Percentiles rank a stretch among this genome's conserved stretches.
Conservation (phyloP, 2,888 invertebrate species). For the Drosophila mimetica region DNA sequence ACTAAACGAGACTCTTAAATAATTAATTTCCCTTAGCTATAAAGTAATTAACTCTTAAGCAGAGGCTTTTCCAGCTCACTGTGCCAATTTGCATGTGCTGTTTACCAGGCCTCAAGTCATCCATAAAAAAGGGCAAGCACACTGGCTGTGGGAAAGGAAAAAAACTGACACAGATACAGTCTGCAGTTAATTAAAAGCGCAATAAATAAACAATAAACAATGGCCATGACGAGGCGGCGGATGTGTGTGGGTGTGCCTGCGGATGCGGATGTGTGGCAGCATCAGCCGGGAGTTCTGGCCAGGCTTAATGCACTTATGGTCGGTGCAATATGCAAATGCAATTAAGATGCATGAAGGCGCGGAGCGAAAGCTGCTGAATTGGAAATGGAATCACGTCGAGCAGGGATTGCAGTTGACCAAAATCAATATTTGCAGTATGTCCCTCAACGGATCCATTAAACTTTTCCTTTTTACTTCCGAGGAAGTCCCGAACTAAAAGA, state of each 20-base stretch:
- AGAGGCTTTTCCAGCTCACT: constrained; percentile 3
- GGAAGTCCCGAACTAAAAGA: constrained; percentile 1
- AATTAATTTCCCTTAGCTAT: too few species aligned
- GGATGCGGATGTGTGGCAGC: constrained; percentile 5
- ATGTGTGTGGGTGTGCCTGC: constrained; percentile 3
- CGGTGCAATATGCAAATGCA: constrained; percentile 68
- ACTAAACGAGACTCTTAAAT: too few species aligned
- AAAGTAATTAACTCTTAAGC: background rate
- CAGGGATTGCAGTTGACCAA: constrained; percentile 15
- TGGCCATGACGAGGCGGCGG: constrained; percentile 22
- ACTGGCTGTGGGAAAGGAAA: background rate
- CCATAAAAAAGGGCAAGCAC: constrained; percentile 25
- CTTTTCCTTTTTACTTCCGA: constrained; percentile 4
- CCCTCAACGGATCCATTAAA: constrained; percentile 4
- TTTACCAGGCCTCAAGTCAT: constrained; percentile 37
- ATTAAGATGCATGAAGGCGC: constrained; percentile 56
- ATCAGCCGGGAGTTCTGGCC: constrained; percentile 15
- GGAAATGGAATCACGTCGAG: constrained; percentile 30
- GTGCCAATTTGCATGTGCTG: constrained; percentile 16
- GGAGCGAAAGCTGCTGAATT: constrained; percentile 25
- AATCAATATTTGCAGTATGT: constrained; percentile 28
- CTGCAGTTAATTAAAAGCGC: constrained; percentile 46
- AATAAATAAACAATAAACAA: constrained; percentile 48
- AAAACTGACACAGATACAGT: constrained; percentile 27
- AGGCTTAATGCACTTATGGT: constrained; percentile 55